These are phyloP conservation scores for Frankliniella fusca DNA, from an alignment of 2,888 invertebrate species.

Conservation along the genomic window DNA sequence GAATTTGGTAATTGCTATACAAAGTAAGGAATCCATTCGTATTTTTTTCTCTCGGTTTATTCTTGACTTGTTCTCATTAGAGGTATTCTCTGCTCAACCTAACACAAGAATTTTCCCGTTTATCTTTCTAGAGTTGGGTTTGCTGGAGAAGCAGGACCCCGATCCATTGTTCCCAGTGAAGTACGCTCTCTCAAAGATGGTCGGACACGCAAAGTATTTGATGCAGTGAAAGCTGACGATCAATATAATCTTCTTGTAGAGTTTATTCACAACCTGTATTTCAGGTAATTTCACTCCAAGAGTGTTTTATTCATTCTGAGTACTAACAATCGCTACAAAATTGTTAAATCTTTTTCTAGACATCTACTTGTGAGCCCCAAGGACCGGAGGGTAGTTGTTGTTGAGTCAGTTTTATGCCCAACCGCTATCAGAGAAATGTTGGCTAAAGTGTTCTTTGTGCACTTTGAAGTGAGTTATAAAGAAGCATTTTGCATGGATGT, in stretches of 20 bases:
- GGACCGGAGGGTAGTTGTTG: slow-evolving; percentile 83
- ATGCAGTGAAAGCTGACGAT: slow-evolving; percentile 62
- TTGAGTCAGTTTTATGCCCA: slow-evolving; percentile 83
- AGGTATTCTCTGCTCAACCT: background rate
- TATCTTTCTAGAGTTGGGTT: slow-evolving; percentile 72
- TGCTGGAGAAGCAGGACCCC: slow-evolving; percentile 81
- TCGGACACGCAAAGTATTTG: slow-evolving; percentile 58
- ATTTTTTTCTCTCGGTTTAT: no score
- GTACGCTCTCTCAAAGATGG: slow-evolving; percentile 64
- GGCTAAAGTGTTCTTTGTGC: slow-evolving; percentile 85
- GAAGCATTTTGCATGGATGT: background rate
- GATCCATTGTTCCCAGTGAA: slow-evolving; percentile 79
- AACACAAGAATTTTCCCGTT: slow-evolving; percentile 30
- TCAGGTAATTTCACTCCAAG: slow-evolving; percentile 58
- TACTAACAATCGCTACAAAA: slow-evolving; percentile 27
- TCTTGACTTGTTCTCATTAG: no score
- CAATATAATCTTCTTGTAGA: slow-evolving; percentile 81
- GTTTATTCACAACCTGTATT: slow-evolving; percentile 82
- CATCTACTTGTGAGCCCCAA: slow-evolving; percentile 88
- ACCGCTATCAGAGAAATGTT: slow-evolving; percentile 79
- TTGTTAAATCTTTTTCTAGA: slow-evolving; percentile 50
- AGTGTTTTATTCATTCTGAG: slow-evolving; percentile 18
- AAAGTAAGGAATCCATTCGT: slow-evolving; percentile 60
- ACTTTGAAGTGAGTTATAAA: slow-evolving; percentile 71
- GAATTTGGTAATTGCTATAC: slow-evolving; percentile 90